Conservation (phyloP, 2,797 vertebrate genomes). For the Hippoglossus hippoglossus region DNA sequence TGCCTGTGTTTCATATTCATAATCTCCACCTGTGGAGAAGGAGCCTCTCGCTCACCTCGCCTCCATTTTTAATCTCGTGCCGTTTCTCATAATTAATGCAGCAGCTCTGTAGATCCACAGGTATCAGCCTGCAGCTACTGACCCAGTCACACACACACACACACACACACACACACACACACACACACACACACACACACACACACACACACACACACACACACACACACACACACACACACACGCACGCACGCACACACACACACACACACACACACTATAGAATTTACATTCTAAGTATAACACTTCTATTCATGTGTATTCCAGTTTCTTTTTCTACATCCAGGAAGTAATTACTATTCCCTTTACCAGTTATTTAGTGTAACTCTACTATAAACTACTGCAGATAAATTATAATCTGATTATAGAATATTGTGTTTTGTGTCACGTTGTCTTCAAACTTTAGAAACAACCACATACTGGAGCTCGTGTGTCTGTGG, state of each 20-base stretch:
- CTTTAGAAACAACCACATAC: too few relatives aligned
- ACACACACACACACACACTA: neutral
- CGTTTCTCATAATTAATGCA: conserved; percentile 52
- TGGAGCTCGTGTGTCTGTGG: too few relatives aligned
- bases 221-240: neutral
- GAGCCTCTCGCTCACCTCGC: conserved; percentile 27
- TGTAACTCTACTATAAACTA: too few relatives aligned
- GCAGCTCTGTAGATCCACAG: conserved; percentile 53
- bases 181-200: neutral
- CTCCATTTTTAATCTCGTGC: conserved; percentile 50
- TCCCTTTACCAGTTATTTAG: too few relatives aligned
- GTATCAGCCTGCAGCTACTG: conserved; percentile 40
- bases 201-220: too few relatives aligned
- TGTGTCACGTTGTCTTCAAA: too few relatives aligned
- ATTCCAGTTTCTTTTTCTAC: too few relatives aligned
- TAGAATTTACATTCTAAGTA: too few relatives aligned
- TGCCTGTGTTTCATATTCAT: conserved; percentile 40
- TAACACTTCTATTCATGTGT: too few relatives aligned
- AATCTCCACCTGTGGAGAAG: conserved; percentile 46
- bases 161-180: conserved; percentile 1
- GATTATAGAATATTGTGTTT: too few relatives aligned
- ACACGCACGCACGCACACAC: neutral
- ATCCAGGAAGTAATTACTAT: too few relatives aligned
- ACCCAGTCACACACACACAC: conserved; percentile 1
- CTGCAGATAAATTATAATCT: too few relatives aligned